Evolutionary conservation across 2,888 invertebrate genomes (phyloP).

Genomic region (Adela reaumurella): DNA sequence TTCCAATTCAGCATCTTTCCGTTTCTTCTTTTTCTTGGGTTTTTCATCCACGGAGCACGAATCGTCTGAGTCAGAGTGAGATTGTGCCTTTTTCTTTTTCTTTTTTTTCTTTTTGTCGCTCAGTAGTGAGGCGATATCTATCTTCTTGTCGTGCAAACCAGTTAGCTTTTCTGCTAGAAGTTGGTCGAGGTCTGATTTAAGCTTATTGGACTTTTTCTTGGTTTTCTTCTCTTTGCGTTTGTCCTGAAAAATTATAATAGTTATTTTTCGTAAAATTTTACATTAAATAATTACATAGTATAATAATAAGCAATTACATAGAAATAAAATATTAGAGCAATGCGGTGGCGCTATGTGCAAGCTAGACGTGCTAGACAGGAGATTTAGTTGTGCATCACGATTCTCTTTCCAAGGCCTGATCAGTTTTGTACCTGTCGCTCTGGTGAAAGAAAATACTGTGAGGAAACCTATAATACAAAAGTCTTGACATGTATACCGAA

Average conservation of each 20-base stretch:
- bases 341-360: no score
- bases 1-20: slow-evolving; percentile 12
- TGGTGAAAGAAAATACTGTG: no score
- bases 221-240: slow-evolving; percentile 42
- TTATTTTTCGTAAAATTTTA: slow-evolving; percentile 3
- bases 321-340: no score
- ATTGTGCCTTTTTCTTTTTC: slow-evolving; percentile 27
- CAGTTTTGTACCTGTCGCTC: no score
- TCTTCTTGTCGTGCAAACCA: slow-evolving; percentile 51
- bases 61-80: slow-evolving; percentile 11
- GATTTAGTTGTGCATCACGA: no score
- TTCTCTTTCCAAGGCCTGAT: no score
- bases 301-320: no score
- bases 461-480: no score
- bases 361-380: no score
- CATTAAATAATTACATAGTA: no score
- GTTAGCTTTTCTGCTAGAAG: slow-evolving; percentile 68
- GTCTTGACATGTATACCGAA: no score
- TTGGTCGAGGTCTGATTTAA: slow-evolving; percentile 59
- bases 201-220: slow-evolving; percentile 43
- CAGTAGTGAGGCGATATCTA: slow-evolving; percentile 1
- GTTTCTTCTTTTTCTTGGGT: slow-evolving; percentile 7
- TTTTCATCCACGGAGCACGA: slow-evolving; percentile 3
- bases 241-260: slow-evolving; percentile 26
- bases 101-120: slow-evolving; percentile 24